Percentiles rank a stretch among this genome's conserved stretches.
Conservation (phyloP, 64 coral and sea anemone species). For the Cladopsammia gracilis region DNA sequence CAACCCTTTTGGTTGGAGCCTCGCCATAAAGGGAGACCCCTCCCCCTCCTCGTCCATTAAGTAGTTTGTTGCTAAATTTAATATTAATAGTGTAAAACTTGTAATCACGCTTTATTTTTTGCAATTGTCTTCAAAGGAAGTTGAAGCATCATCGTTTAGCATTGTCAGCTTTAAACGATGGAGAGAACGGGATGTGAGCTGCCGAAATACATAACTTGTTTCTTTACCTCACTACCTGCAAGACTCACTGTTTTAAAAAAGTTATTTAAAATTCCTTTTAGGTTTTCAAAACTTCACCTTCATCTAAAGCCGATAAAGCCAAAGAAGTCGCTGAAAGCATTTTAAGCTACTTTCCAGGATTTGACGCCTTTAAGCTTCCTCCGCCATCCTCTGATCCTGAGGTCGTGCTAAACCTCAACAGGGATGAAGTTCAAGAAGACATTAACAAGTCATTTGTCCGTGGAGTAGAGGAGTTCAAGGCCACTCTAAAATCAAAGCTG, state of each 20-base stretch:
- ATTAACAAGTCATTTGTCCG: slow-evolving; percentile 70
- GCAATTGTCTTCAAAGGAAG: too few species aligned
- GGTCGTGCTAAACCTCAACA: slow-evolving; percentile 72
- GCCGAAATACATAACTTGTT: too few species aligned
- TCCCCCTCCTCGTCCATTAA: too few species aligned
- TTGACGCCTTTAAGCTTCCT: slow-evolving; percentile 81
- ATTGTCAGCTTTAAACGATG: too few species aligned
- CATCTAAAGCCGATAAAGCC: not conserved
- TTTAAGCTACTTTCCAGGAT: slow-evolving; percentile 77
- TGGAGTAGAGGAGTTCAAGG: slow-evolving; percentile 70
- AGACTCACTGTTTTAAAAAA: not conserved
- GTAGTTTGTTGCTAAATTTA: too few species aligned
- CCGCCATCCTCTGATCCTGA: slow-evolving; percentile 76
- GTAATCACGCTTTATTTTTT: too few species aligned
- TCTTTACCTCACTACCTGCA: too few species aligned
- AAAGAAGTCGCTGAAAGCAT: slow-evolving; percentile 79
- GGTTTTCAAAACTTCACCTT: slow-evolving; percentile 61
- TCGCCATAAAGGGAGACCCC: too few species aligned
- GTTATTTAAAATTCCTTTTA: not conserved
- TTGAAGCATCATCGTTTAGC: too few species aligned
- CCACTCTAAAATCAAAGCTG: slow-evolving; percentile 39
- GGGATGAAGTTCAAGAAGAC: slow-evolving; percentile 32
- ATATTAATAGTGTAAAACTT: too few species aligned
- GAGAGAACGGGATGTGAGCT: too few species aligned
- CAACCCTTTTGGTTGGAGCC: too few species aligned